phyloP scores from a whole-genome alignment of 2,888 invertebrate genomes.

The Lottia scabra region DNA sequence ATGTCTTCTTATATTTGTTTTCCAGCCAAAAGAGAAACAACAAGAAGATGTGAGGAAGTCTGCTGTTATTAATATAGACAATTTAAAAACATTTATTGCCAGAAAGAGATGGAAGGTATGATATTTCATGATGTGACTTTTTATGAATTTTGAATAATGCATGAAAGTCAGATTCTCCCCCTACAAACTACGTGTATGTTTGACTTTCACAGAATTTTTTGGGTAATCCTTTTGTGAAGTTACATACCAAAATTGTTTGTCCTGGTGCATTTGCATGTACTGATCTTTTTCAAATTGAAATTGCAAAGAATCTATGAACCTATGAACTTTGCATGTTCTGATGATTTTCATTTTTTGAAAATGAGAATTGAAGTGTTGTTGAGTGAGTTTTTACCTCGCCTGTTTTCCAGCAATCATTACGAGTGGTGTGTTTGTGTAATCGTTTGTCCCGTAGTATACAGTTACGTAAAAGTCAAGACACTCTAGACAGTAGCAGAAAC shows the following conservation, averaged over 20 bases:
- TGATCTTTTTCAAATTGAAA: no score
- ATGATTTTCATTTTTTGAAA: no score
- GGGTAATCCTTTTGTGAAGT: no score
- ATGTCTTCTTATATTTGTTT: slow-evolving; percentile 4
- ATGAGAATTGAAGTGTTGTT: neutral
- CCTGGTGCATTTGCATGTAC: no score
- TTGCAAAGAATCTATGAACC: no score
- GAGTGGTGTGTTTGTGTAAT: slow-evolving; percentile 70
- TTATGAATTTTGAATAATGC: neutral
- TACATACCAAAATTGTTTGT: no score
- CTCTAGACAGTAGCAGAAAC: slow-evolving; percentile 46
- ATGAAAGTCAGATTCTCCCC: no score
- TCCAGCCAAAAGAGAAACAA: slow-evolving; percentile 62
- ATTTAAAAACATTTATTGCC: slow-evolving; percentile 71
- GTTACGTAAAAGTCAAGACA: slow-evolving; percentile 52
- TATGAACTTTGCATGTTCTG: no score
- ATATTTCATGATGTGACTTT: neutral
- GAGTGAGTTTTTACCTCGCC: neutral
- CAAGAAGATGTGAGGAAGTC: slow-evolving; percentile 60
- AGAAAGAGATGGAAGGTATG: slow-evolving; percentile 71
- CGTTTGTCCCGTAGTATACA: slow-evolving; percentile 65
- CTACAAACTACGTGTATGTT: no score
- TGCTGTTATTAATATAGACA: slow-evolving; percentile 70
- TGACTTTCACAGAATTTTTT: no score
- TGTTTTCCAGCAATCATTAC: slow-evolving; percentile 67